These are phyloP conservation scores for Cotesia typhae DNA, from an alignment of 1,140 invertebrate genomes.

Conservation along the genomic window DNA sequence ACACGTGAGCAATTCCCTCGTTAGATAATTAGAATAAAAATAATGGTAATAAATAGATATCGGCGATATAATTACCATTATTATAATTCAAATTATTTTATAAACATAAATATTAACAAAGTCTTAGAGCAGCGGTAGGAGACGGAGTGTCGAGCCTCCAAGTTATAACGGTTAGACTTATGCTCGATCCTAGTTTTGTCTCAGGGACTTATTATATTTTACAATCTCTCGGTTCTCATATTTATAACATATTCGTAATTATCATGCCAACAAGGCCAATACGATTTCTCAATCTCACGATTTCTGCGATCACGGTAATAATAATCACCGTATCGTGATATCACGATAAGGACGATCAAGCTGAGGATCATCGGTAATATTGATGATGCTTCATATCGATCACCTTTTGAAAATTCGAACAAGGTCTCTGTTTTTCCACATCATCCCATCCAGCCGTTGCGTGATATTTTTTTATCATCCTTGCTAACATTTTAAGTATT, in stretches of 20 bases:
- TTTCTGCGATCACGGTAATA: conserved; percentile 16
- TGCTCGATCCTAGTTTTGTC: conserved; percentile 41
- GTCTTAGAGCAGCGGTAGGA: background rate
- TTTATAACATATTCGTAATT: conserved; percentile 66
- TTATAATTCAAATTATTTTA: too few species aligned
- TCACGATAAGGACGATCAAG: background rate
- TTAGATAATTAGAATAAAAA: background rate
- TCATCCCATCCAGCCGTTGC: conserved; percentile 28
- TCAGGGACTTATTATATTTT: conserved; percentile 45
- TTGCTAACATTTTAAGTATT: background rate
- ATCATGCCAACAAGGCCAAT: conserved; percentile 60
- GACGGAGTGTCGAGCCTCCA: conserved; percentile 50
- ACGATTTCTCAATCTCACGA: conserved; percentile 53
- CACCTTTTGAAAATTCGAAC: conserved; percentile 36
- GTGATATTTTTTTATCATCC: conserved; percentile 27
- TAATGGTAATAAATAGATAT: conserved; percentile 12
- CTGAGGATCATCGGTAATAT: conserved; percentile 9
- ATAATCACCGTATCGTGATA: background rate
- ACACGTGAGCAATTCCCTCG: conserved; percentile 10
- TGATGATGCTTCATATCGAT: conserved; percentile 1
- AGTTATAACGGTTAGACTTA: conserved; percentile 50
- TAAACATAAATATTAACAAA: too few species aligned
- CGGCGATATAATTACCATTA: too few species aligned
- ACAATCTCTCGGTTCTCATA: conserved; percentile 56
- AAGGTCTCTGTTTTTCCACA: conserved; percentile 31